Conservation (phyloP, 2,113 vertebrate species). For the Halichoerus grypus region DNA sequence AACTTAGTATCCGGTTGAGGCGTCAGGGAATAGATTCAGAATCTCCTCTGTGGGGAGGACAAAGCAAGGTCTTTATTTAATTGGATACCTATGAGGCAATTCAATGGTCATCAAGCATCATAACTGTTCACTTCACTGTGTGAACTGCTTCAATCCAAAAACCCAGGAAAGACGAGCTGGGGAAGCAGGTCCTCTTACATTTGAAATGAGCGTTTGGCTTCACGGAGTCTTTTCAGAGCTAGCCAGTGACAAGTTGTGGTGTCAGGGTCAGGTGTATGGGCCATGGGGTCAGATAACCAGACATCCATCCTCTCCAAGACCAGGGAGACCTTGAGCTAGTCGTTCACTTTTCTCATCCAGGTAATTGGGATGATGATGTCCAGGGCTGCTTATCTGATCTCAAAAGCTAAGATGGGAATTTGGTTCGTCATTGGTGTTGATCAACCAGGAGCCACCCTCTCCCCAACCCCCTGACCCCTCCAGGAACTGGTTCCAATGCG, state of each 20-base stretch:
- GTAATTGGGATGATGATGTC: neutral
- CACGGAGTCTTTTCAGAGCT: neutral
- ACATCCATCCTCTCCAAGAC: neutral
- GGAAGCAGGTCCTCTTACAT: neutral
- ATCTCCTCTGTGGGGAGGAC: neutral
- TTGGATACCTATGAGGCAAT: neutral
- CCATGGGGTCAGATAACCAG: neutral
- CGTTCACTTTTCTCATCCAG: neutral
- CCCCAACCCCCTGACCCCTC: fast-evolving
- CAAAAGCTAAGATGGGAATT: neutral
- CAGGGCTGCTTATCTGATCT: constrained; percentile 35
- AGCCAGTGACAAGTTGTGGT: no score
- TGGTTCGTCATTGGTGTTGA: neutral
- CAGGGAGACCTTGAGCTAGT: neutral
- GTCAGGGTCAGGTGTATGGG: neutral
- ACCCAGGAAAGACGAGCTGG: neutral
- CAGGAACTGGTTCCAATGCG: neutral
- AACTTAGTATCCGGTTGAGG: neutral
- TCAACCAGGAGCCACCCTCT: neutral
- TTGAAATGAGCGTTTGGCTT: neutral
- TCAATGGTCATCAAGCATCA: neutral
- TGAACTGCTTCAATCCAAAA: neutral
- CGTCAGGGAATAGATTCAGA: neutral
- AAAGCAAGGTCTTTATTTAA: neutral
- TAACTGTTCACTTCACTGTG: neutral